Conservation (phyloP, 2,888 invertebrate species). For the Campoplex nolae region DNA sequence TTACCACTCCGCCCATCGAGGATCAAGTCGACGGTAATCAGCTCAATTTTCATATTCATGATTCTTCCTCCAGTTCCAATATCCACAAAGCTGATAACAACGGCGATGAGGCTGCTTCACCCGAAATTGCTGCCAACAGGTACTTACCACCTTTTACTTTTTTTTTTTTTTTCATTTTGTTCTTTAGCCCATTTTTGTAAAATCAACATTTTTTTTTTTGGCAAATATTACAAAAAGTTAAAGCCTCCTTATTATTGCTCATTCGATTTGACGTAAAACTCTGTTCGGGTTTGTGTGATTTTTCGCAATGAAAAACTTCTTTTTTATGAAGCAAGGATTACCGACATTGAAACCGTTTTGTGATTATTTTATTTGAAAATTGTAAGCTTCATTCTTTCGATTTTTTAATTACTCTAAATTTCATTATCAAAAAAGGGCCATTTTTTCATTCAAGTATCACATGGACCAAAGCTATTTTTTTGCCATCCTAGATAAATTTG, state of each 20-base stretch:
- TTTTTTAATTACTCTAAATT: neutral
- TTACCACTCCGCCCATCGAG: constrained; percentile 82
- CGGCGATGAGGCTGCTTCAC: constrained; percentile 70
- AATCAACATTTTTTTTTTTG: neutral
- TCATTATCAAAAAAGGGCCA: neutral
- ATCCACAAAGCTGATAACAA: constrained; percentile 64
- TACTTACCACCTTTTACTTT: constrained; percentile 51
- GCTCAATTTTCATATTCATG: constrained; percentile 56
- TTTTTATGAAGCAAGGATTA: neutral
- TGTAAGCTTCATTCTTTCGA: neutral
- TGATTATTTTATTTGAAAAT: neutral
- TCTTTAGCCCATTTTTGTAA: neutral
- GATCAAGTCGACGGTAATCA: constrained; percentile 81
- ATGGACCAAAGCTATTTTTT: too few species aligned
- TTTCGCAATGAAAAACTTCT: neutral
- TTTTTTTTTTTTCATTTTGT: neutral
- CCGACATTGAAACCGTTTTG: neutral
- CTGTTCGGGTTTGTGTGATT: neutral
- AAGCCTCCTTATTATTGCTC: too few species aligned
- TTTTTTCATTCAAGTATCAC: too few species aligned
- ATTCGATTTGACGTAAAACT: too few species aligned
- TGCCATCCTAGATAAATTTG: too few species aligned
- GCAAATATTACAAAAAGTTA: too few species aligned
- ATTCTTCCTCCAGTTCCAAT: constrained; percentile 64
- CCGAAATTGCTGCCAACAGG: constrained; percentile 78